Percentiles rank a stretch among this genome's conserved stretches.
Conservation (phyloP, 2,888 invertebrate genomes). For the Morpho helenor region DNA sequence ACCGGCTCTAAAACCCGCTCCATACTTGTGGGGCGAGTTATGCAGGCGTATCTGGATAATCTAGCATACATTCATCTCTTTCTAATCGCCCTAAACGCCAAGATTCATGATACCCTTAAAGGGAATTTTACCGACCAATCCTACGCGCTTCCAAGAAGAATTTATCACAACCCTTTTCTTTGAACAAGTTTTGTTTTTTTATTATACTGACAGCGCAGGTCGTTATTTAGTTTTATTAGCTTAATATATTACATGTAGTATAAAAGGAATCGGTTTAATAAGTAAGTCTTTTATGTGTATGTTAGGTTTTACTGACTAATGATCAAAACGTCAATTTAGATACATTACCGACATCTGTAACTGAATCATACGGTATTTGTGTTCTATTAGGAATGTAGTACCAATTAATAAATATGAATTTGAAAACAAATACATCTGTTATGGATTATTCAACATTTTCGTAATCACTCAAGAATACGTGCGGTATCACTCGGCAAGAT, state of each 20-base stretch:
- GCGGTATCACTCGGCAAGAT: constrained; percentile 36
- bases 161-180: constrained; percentile 58
- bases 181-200: constrained; percentile 40
- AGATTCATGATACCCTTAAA: constrained; percentile 61
- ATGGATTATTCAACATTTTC: neutral
- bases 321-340: neutral
- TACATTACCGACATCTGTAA: too few relatives aligned
- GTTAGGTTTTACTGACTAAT: neutral
- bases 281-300: neutral
- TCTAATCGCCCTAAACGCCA: constrained; percentile 59
- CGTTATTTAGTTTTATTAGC: constrained; percentile 16
- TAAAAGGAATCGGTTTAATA: neutral
- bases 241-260: constrained; percentile 3
- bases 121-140: constrained; percentile 63
- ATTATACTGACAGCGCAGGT: constrained; percentile 18
- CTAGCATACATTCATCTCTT: constrained; percentile 48
- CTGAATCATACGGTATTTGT: too few relatives aligned
- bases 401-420: too few relatives aligned
- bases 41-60: constrained; percentile 55
- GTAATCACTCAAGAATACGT: constrained; percentile 19
- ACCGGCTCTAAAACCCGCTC: constrained; percentile 48
- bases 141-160: constrained; percentile 63
- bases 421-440: too few relatives aligned
- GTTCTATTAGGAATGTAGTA: too few relatives aligned
- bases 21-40: constrained; percentile 42